Base-by-base conservation (phyloP, 2,113 vertebrate genomes). In the Kobus ellipsiprymnus region DNA sequence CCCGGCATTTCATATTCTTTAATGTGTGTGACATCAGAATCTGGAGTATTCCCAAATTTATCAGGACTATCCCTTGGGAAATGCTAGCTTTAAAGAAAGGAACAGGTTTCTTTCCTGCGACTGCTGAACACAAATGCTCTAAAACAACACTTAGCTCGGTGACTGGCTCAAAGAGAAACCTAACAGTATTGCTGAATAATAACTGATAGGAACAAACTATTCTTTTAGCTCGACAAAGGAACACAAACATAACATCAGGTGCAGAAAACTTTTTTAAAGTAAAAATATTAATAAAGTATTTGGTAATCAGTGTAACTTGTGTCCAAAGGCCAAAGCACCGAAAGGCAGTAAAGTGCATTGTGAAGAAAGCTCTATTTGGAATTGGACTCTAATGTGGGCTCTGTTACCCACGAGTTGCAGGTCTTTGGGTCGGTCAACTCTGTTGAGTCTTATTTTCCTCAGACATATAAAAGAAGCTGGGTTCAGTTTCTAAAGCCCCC, bases 21-120 rank as follows among this genome's bases (percentile, higher is more conserved):
- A 89, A 11, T 84, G 80, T 71, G 33, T 16, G 87, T 44, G 78
- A 81, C 84, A 36, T 11, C n/a, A 95, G 64, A 87, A 77, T 64
- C 59, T 23, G 27, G 46, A 95, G 30, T 46, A 95, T 83, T 55
- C 81, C 23, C 74, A 54, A 77, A 13, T 52, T 25, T 77, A 71
- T 83, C 40, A 78, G 46, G 21, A 59, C 14, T 85, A 71, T 44
- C 23, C 21, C 87, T 87, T 62, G 64, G 59, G 10, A 87, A 88
- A 50, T 36, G 29, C 30, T 77, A 89, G n/a, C 71, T 95, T 93
- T 91, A 92, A 85, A 95, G 64, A 93, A 95, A 93, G 46, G 12
- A 92, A 95, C 92, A 82, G 25, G 13, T 57, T 13, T 12, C 21
- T 93, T 85, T 17, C 36, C 19, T 80, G 12, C 96, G 95, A 77